A percentile compares a stretch with the other conserved stretches of the same genome.
phyloP scores from a whole-genome alignment of 2,797 vertebrate species.

The Epinephelus malabaricus region DNA sequence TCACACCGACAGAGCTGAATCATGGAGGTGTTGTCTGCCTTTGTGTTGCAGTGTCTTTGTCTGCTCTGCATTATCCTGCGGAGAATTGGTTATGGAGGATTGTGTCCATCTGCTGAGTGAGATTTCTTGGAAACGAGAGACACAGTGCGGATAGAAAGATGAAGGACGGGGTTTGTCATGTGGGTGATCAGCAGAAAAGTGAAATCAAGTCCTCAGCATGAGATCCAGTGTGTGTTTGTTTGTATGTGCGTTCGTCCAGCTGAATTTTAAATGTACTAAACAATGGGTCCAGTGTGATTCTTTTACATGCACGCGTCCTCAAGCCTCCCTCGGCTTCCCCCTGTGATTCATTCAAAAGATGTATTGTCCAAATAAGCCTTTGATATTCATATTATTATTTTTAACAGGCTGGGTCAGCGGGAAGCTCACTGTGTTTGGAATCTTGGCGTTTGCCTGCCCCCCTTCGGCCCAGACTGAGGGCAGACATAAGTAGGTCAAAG shows the following conservation, averaged over 20 bases:
- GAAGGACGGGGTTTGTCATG: slow-evolving; percentile 58
- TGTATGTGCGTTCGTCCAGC: slow-evolving; percentile 15
- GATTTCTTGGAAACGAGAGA: slow-evolving; percentile 70
- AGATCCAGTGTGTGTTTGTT: slow-evolving; percentile 21
- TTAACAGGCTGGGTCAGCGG: slow-evolving; percentile 56
- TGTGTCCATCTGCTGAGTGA: slow-evolving; percentile 75
- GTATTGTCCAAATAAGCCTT: slow-evolving; percentile 70
- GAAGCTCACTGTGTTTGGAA: slow-evolving; percentile 54
- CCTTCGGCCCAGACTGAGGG: slow-evolving; percentile 47
- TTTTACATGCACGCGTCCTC: slow-evolving; percentile 53
- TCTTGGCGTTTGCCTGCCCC: slow-evolving; percentile 20
- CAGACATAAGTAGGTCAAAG: slow-evolving; percentile 82
- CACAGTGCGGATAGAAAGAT: slow-evolving; percentile 50
- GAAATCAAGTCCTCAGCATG: slow-evolving; percentile 63
- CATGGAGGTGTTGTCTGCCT: slow-evolving; percentile 54
- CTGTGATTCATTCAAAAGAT: slow-evolving; percentile 65
- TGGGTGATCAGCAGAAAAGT: slow-evolving; percentile 69
- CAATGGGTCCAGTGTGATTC: slow-evolving; percentile 60
- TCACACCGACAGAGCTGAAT: slow-evolving; percentile 47
- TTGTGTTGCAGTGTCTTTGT: slow-evolving; percentile 68
- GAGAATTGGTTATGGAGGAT: slow-evolving; percentile 76
- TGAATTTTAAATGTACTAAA: slow-evolving; percentile 62
- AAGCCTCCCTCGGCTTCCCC: slow-evolving; percentile 59
- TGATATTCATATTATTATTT: slow-evolving; percentile 70
- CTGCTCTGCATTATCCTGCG: slow-evolving; percentile 65